A percentile compares a stretch with the other conserved stretches of the same genome.
Conservation (phyloP, 2,888 invertebrate genomes). For the Stegana nigrithorax region DNA sequence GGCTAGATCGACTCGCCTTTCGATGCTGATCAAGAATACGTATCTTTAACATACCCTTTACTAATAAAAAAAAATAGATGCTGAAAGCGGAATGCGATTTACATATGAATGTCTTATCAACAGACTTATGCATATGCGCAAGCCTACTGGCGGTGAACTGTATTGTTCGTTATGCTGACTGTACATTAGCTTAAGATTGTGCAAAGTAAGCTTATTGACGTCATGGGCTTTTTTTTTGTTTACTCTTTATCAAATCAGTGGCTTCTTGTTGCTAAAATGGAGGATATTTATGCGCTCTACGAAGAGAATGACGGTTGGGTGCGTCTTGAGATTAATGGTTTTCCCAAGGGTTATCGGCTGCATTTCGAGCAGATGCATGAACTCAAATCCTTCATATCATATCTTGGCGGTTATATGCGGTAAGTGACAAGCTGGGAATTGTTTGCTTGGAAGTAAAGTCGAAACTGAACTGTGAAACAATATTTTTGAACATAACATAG, state of each 20-base stretch:
- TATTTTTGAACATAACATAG: slow-evolving; percentile 69
- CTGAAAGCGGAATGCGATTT: too few species aligned
- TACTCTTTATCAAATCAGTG: slow-evolving; percentile 71
- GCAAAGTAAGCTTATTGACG: neutral
- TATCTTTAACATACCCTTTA: too few species aligned
- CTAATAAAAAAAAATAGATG: too few species aligned
- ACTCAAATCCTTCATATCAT: slow-evolving; percentile 83
- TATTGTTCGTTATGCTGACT: neutral
- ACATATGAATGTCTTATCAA: too few species aligned
- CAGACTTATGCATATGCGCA: too few species aligned
- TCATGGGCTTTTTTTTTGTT: neutral
- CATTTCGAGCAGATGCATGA: slow-evolving; percentile 56
- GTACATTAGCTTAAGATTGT: neutral
- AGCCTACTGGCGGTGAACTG: too few species aligned
- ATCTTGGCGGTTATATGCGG: slow-evolving; percentile 88
- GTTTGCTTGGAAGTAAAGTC: neutral
- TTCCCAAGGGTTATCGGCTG: slow-evolving; percentile 66
- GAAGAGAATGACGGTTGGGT: slow-evolving; percentile 77
- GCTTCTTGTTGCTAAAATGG: slow-evolving; percentile 81
- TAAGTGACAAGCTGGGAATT: slow-evolving; percentile 49
- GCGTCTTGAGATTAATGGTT: slow-evolving; percentile 76
- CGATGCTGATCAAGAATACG: too few species aligned
- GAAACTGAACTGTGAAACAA: too few species aligned
- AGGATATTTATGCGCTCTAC: slow-evolving; percentile 86
- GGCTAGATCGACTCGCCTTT: too few species aligned